Evolutionary conservation across 2,797 vertebrate species (phyloP).

Genomic region (Hypotaenidia philippensis): DNA sequence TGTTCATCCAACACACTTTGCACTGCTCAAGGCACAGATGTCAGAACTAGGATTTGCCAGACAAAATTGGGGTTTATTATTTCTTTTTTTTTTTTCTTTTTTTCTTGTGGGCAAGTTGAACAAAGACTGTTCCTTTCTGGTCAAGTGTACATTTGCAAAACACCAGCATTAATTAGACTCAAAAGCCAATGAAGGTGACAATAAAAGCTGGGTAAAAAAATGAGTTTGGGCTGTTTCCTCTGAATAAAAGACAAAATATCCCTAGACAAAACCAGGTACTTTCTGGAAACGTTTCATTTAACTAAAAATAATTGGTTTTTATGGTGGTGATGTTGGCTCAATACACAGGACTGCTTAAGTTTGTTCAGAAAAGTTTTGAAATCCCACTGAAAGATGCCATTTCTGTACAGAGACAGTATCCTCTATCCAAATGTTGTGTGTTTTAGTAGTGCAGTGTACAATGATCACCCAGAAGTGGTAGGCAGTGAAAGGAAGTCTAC

Average conservation of each 20-base stretch:
- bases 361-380: not conserved
- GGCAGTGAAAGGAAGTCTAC: not conserved
- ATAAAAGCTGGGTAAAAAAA: not conserved
- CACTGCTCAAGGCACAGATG: not conserved
- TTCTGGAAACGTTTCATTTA: not conserved
- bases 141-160: not conserved
- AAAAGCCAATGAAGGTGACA: not conserved
- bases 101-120: not conserved
- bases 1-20: not conserved
- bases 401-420: not conserved
- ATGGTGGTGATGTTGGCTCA: not conserved
- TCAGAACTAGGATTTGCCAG: not conserved
- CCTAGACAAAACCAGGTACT: not conserved
- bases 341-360: not conserved
- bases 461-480: not conserved
- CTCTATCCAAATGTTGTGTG: not conserved
- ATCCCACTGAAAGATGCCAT: not conserved
- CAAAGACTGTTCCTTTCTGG: not conserved
- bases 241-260: not conserved
- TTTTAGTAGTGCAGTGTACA: not conserved
- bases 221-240: not conserved
- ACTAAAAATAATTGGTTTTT: not conserved
- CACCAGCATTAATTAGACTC: not conserved
- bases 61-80: rapidly evolving
- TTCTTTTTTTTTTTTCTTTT: not conserved